Conservation (phyloP, 2,797 vertebrate species). For the Petrocephalus sullivani region DNA sequence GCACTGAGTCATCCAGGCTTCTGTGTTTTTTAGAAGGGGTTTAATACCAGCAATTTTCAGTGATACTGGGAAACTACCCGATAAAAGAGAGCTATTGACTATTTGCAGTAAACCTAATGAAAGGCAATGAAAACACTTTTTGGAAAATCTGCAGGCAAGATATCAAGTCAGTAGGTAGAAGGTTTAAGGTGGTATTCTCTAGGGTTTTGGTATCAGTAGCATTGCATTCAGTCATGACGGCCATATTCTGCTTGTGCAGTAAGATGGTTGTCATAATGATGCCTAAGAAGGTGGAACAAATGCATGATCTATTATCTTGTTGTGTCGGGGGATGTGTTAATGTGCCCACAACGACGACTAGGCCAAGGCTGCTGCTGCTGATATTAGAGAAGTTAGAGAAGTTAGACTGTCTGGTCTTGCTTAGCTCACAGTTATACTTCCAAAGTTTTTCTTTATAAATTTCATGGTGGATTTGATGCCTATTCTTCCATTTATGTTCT, state of each 20-base stretch:
- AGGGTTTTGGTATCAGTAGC: not conserved
- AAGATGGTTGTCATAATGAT: not conserved
- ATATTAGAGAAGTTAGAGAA: not conserved
- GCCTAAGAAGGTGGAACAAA: not conserved
- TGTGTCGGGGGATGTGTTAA: not conserved
- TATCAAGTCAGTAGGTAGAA: no score
- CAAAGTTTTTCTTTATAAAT: not conserved
- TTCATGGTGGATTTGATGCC: not conserved
- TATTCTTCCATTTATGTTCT: not conserved
- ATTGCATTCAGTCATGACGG: not conserved
- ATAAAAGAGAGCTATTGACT: no score
- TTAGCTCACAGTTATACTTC: not conserved
- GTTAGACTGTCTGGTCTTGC: not conserved
- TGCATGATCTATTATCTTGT: not conserved
- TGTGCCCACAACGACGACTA: not conserved
- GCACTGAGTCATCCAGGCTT: no score
- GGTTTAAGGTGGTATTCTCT: not conserved
- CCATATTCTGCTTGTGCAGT: not conserved
- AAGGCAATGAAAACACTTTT: no score
- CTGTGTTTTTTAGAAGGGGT: no score
- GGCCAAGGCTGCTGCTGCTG: not conserved
- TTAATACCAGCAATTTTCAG: no score
- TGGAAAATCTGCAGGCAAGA: no score
- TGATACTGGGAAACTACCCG: no score
- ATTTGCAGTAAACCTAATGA: no score